Percentiles rank a stretch among this genome's conserved stretches.
phyloP scores from a whole-genome alignment of 2,113 vertebrate species.

The Centropristis striata region DNA sequence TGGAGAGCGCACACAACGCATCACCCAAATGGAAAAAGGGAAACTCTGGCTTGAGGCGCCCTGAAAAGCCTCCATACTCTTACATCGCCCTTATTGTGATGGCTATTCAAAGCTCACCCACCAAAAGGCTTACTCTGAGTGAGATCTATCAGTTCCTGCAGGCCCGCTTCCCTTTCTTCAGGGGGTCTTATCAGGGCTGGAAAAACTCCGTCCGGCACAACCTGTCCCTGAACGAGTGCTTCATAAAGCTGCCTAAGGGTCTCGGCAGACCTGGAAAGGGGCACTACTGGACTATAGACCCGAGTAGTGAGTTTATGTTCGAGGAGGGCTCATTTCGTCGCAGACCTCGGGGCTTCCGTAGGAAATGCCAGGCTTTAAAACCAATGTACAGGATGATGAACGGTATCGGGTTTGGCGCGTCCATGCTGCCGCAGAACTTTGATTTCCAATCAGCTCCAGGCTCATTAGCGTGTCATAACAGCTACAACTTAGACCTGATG shows the following conservation, averaged over 20 bases:
- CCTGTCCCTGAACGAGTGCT: conserved; percentile 93
- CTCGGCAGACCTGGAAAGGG: conserved; percentile 95
- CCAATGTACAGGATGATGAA: conserved; percentile 95
- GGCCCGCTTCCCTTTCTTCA: conserved; percentile 94
- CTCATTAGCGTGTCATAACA: conserved; percentile 90
- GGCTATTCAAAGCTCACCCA: conserved; percentile 96
- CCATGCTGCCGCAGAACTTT: conserved; percentile 93
- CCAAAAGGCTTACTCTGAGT: conserved; percentile 93
- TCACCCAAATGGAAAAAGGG: conserved; percentile 89
- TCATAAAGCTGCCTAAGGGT: conserved; percentile 95
- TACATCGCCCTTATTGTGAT: conserved; percentile 98
- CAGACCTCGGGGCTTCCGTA: conserved; percentile 94
- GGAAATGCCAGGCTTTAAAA: conserved; percentile 95
- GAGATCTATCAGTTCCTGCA: conserved; percentile 99
- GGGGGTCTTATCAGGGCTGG: conserved; percentile 96
- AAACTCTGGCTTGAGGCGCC: conserved; percentile 91
- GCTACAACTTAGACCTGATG: conserved; percentile 94
- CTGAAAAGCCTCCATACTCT: conserved; percentile 96
- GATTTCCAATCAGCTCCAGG: conserved; percentile 93
- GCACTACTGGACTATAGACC: conserved; percentile 98
- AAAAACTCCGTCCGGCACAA: conserved; percentile 97
- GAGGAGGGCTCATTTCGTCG: conserved; percentile 97
- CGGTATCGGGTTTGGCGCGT: conserved; percentile 92
- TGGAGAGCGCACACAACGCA: conserved; percentile 80
- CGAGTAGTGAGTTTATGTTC: conserved; percentile 97